These are phyloP conservation scores for Tautogolabrus adspersus DNA, from an alignment of 2,113 vertebrate species.

Conservation along the genomic window DNA sequence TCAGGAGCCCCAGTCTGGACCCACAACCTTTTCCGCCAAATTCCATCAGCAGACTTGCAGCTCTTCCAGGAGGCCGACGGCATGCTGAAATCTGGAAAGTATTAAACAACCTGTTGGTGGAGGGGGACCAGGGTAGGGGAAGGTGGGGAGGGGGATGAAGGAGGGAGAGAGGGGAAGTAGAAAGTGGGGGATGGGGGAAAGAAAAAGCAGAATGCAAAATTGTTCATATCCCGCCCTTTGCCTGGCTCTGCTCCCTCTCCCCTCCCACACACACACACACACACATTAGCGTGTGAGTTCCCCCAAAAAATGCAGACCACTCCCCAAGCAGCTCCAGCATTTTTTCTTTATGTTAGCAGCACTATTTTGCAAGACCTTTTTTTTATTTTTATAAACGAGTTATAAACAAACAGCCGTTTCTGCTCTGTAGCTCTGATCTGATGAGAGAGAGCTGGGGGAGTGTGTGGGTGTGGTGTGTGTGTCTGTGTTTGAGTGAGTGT, in stretches of 20 bases:
- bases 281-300: slow-evolving; percentile 9
- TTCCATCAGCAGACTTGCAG: slow-evolving; percentile 80
- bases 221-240: slow-evolving; percentile 74
- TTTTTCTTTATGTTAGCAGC: slow-evolving; percentile 63
- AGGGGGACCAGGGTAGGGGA: slow-evolving; percentile 42
- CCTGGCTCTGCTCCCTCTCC: slow-evolving; percentile 53
- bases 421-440: slow-evolving; percentile 35
- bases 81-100: slow-evolving; percentile 85
- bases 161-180: slow-evolving; percentile 38
- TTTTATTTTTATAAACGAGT: slow-evolving; percentile 47
- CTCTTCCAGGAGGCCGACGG: slow-evolving; percentile 77
- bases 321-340: slow-evolving; percentile 50
- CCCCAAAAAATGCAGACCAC: slow-evolving; percentile 56
- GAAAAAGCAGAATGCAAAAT: slow-evolving; percentile 75
- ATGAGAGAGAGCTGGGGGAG: neutral
- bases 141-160: slow-evolving; percentile 18
- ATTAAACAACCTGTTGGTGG: slow-evolving; percentile 86
- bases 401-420: slow-evolving; percentile 69
- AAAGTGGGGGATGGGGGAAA: slow-evolving; percentile 67
- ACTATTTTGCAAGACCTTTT: slow-evolving; percentile 45
- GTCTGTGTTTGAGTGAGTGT: slow-evolving; percentile 4
- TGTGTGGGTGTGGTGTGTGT: slow-evolving; percentile 18
- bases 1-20: slow-evolving; percentile 57
- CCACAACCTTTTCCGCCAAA: slow-evolving; percentile 76
- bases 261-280: neutral